Evolutionary conservation across 2,888 invertebrate genomes (phyloP), one percentile per base, ranked within the genome.

Genomic region (Sepioteuthis lessoniana): DNA sequence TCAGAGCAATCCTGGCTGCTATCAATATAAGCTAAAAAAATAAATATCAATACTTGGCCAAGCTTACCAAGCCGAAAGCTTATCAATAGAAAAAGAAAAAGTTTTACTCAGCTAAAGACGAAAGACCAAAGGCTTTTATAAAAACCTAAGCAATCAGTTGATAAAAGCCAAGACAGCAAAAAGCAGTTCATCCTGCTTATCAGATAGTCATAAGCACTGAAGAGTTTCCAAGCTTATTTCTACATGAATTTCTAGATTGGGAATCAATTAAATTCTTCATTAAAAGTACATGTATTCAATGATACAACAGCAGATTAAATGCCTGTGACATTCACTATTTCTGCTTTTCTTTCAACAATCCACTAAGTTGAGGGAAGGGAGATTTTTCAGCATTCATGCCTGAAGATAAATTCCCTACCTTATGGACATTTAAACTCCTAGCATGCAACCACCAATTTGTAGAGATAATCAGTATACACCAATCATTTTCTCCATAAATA

Each of bases 1-100:
- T n/a, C 55, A n/a, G 76, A 76, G n/a, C 76, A 76, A n/a, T 76
- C 76, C n/a, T 76, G 16, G 76, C 76, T 76, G 76, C 76, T n/a
- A n/a, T n/a, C 35, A 76, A 76, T 13, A 35, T n/a, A 76, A 76
- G 76, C 76, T 76, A n/a, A 76, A 76, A 60, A 55, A 28, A 55
- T 55, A 60, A 76, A 76, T 76, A n/a, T 76, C 16, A 76, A 76
- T 19, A 76, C 16, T 76, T 76, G n/a, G n/a, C n/a, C 76, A 76
- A 76, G 76, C 76, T n/a, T n/a, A 76, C 19, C 16, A 76, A 76
- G n/a, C n/a, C 76, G 16, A 76, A 76, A 76, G n/a, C 35, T 76
- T 76, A n/a, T 76, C 0, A 10, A 76, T 76, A 16, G n/a, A 76
- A 1, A n/a, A 8, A n/a, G n/a, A 35, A 76, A 19, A n/a, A 13